These are phyloP conservation scores for Tinamus guttatus DNA, from an alignment of 2,113 vertebrate species.

Conservation along the genomic window DNA sequence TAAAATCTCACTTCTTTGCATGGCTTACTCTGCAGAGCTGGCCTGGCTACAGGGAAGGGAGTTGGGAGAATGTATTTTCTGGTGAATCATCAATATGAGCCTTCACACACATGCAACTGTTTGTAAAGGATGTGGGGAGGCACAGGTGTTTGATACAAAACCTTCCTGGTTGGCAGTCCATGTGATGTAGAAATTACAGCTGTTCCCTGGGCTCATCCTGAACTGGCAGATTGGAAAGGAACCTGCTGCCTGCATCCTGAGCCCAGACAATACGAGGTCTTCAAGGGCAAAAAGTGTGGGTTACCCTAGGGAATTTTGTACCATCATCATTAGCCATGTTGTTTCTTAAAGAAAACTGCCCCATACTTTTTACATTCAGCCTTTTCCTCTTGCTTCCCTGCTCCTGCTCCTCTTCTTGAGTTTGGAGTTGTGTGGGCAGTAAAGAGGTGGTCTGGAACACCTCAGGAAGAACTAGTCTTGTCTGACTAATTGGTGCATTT, in stretches of 20 bases:
- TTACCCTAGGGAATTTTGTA: background rate
- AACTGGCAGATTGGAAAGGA: background rate
- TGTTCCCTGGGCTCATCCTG: background rate
- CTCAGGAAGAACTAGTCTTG: background rate
- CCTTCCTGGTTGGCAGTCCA: background rate
- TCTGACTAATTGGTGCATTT: accelerated
- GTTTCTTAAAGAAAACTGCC: background rate
- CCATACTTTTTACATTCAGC: accelerated
- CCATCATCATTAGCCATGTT: no score
- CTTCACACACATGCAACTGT: background rate
- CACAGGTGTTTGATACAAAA: background rate
- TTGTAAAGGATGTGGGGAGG: background rate
- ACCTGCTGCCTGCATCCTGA: background rate
- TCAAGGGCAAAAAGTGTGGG: background rate
- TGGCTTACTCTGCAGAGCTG: constrained; percentile 25
- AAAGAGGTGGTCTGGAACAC: background rate
- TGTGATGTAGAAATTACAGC: background rate
- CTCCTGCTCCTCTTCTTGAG: background rate
- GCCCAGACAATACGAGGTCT: no score
- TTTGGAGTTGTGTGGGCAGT: background rate
- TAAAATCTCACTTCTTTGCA: background rate
- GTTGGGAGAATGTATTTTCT: background rate
- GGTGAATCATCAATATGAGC: background rate
- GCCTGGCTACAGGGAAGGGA: constrained; percentile 1
- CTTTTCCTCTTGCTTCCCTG: background rate